Percentiles rank a stretch among this genome's conserved stretches.
These are phyloP conservation scores for Stegostoma tigrinum DNA, from an alignment of 2,113 vertebrate genomes.

Conservation along the genomic window DNA sequence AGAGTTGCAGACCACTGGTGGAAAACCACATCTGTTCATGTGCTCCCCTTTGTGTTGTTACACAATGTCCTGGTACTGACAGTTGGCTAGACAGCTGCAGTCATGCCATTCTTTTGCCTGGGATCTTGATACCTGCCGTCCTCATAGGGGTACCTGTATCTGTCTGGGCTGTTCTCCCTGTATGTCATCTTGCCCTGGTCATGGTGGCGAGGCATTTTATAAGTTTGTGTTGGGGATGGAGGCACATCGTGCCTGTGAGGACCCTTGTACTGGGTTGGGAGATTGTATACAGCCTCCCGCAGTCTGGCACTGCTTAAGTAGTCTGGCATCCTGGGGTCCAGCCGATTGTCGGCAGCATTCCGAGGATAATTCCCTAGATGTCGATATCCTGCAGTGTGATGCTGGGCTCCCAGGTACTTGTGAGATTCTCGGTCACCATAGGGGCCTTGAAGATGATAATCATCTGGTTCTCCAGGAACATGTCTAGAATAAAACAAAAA, in stretches of 20 bases:
- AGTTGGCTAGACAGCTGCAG: conserved; percentile 70
- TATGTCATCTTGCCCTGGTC: conserved; percentile 57
- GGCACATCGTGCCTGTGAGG: conserved; percentile 89
- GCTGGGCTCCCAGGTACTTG: conserved; percentile 59
- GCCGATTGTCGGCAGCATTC: neutral
- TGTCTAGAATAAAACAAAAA: conserved; percentile 61
- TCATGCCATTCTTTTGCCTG: conserved; percentile 76
- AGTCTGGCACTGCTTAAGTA: conserved; percentile 48
- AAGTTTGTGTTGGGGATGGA: conserved; percentile 76
- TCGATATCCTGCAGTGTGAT: conserved; percentile 54
- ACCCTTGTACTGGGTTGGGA: conserved; percentile 72
- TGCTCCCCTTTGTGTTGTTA: neutral
- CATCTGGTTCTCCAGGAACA: conserved; percentile 66
- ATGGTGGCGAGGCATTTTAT: conserved; percentile 65
- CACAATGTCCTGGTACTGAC: neutral
- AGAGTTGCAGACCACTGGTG: neutral
- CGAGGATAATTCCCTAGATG: conserved; percentile 62
- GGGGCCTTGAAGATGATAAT: conserved; percentile 65
- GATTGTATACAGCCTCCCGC: conserved; percentile 66
- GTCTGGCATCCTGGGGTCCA: conserved; percentile 55
- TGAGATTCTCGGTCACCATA: conserved; percentile 69
- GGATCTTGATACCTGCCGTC: conserved; percentile 62
- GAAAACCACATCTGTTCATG: neutral
- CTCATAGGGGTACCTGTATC: conserved; percentile 49
- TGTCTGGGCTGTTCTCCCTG: conserved; percentile 62